A percentile compares a stretch with the other conserved stretches of the same genome.
These are phyloP conservation scores for Schizopygopsis pylzovi DNA, from an alignment of 2,797 vertebrate genomes.

Conservation along the genomic window DNA sequence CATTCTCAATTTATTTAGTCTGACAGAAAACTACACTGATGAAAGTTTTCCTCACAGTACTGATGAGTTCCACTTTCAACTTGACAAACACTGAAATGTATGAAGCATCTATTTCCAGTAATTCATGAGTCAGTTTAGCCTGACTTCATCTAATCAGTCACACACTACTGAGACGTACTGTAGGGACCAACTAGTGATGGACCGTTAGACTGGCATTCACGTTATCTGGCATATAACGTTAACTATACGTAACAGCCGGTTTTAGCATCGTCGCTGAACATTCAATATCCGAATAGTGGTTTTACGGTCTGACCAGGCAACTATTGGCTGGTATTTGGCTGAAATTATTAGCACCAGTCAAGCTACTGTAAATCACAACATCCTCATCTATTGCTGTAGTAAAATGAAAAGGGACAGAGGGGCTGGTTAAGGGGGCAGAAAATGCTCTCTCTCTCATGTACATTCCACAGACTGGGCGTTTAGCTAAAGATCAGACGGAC, in stretches of 20 bases:
- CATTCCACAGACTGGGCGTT: slow-evolving; percentile 18
- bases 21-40: not conserved
- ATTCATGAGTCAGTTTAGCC: slow-evolving; percentile 32
- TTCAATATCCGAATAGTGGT: too few species aligned
- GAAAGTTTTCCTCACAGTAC: not conserved
- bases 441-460: not conserved
- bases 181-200: not conserved
- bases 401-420: not conserved
- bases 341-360: not conserved
- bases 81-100: not conserved
- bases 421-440: not conserved
- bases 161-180: slow-evolving; percentile 22
- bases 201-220: not conserved
- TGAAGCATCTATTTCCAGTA: slow-evolving; percentile 8
- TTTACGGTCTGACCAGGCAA: not conserved
- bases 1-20: not conserved
- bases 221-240: too few species aligned
- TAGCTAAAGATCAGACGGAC: slow-evolving; percentile 30
- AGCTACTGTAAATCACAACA: not conserved
- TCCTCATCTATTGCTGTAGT: not conserved
- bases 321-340: not conserved
- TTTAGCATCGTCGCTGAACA: too few species aligned
- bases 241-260: too few species aligned
- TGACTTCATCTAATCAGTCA: slow-evolving; percentile 19
- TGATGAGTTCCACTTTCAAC: not conserved